Percentiles rank a stretch among this genome's conserved stretches.
These are phyloP conservation scores for Alces alces DNA, from an alignment of 2,113 vertebrate species.

Conservation along the genomic window DNA sequence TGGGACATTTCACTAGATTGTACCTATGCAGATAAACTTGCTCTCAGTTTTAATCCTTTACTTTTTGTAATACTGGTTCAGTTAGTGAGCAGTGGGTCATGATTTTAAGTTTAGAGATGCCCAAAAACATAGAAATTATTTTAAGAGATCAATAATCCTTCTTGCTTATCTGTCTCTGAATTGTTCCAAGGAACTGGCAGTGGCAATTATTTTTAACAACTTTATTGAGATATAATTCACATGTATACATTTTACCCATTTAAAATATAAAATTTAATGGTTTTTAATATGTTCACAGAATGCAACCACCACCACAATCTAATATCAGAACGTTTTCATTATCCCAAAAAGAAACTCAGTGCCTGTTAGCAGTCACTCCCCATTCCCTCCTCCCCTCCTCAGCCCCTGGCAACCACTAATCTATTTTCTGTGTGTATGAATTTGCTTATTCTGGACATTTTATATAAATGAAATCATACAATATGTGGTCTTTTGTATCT, in stretches of 20 bases:
- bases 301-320: not conserved
- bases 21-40: not conserved
- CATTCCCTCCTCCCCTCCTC: not conserved
- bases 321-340: constrained; percentile 41
- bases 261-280: constrained; percentile 8
- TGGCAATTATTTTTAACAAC: constrained; percentile 40
- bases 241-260: constrained; percentile 15
- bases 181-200: constrained; percentile 10
- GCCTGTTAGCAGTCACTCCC: not conserved
- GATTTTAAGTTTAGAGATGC: constrained; percentile 37
- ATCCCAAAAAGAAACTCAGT: not conserved
- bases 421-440: not conserved
- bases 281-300: constrained; percentile 21
- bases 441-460: constrained; percentile 21
- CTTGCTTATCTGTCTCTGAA: constrained; percentile 28
- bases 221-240: constrained; percentile 46
- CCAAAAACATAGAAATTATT: constrained; percentile 50
- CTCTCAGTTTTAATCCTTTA: constrained; percentile 10
- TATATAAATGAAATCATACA: not conserved
- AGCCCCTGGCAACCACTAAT: not conserved
- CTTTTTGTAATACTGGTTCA: constrained; percentile 33
- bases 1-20: not conserved
- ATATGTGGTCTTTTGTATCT: not conserved
- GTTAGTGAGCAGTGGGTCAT: not conserved
- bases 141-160: constrained; percentile 21